phyloP scores from a whole-genome alignment of 2,797 vertebrate species.

The Acanthurus tractus region DNA sequence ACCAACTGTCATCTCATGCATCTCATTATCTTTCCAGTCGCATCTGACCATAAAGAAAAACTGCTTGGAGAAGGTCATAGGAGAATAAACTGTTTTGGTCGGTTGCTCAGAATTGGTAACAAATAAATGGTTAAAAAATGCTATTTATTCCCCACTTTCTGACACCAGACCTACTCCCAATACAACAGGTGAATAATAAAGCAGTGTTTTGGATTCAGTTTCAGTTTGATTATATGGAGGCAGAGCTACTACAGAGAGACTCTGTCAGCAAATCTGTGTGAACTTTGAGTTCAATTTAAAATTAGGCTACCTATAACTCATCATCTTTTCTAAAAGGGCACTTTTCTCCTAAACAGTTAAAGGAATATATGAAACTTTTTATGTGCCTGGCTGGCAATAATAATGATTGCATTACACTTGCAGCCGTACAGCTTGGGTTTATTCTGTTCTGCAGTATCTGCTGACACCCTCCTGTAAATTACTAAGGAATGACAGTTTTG shows the following conservation, averaged over 20 bases:
- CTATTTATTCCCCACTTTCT: neutral
- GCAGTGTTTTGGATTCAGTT: neutral
- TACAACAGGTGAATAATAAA: neutral
- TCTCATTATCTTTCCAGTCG: too few relatives aligned
- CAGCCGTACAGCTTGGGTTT: neutral
- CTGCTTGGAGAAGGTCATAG: neutral
- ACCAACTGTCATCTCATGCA: conserved; percentile 24
- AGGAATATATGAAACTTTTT: neutral
- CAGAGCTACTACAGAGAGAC: neutral
- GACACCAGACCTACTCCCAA: neutral
- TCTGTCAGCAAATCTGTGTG: neutral
- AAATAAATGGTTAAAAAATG: conserved; percentile 7
- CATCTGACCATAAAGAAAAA: neutral
- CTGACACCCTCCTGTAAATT: conserved; percentile 16
- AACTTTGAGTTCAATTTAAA: neutral
- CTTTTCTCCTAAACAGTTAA: conserved; percentile 2
- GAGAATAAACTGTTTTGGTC: conserved; percentile 19
- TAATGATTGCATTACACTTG: neutral
- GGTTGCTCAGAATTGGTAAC: conserved; percentile 17
- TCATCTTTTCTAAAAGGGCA: neutral
- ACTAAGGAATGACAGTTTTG: conserved; percentile 27
- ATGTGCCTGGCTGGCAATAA: neutral
- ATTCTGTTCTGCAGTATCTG: conserved; percentile 7
- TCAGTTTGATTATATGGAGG: neutral
- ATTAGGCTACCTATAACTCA: neutral